A percentile compares a stretch with the other conserved stretches of the same genome.
Conservation (phyloP, 2,113 vertebrate genomes). For the Rhineura floridana region DNA sequence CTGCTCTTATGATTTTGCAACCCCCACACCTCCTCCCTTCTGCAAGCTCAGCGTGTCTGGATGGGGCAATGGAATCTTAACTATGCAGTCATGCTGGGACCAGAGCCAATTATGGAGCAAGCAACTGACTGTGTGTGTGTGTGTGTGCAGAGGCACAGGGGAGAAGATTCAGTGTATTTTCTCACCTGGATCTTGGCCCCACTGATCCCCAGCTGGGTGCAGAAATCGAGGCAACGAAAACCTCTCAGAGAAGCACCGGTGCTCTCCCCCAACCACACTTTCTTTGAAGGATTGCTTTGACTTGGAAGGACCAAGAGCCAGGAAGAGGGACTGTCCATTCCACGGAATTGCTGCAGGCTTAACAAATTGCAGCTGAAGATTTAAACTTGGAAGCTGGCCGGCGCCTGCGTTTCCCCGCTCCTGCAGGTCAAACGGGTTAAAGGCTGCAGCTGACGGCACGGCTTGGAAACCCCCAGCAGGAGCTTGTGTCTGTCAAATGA, state of each 20-base stretch:
- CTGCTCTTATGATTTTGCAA: conserved; percentile 45
- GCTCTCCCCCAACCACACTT: not conserved
- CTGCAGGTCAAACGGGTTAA: not conserved
- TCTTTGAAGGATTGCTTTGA: not conserved
- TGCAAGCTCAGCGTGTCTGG: conserved; percentile 31
- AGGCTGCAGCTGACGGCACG: not conserved
- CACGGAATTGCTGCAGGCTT: not conserved
- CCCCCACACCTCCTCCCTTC: conserved; percentile 43
- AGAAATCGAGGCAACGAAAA: not conserved
- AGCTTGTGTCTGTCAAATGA: not conserved
- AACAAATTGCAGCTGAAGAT: not conserved
- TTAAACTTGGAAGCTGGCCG: conserved; percentile 56
- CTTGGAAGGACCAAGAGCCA: not conserved
- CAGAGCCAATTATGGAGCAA: conserved; percentile 64
- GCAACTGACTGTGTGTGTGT: conserved; percentile 8
- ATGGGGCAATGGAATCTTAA: conserved; percentile 72
- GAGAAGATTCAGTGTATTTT: no score
- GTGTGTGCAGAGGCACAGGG: not conserved
- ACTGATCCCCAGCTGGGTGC: not conserved
- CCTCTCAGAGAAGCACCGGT: not conserved
- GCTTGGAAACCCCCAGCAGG: not conserved
- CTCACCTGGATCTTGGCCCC: conserved; percentile 64
- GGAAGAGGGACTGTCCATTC: conserved; percentile 21
- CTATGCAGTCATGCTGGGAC: conserved; percentile 71
- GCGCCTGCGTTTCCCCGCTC: not conserved